A percentile compares a stretch with the other conserved stretches of the same genome.
phyloP scores from a whole-genome alignment of 92 coral and sea anemone species.

The Actinostola sp. region DNA sequence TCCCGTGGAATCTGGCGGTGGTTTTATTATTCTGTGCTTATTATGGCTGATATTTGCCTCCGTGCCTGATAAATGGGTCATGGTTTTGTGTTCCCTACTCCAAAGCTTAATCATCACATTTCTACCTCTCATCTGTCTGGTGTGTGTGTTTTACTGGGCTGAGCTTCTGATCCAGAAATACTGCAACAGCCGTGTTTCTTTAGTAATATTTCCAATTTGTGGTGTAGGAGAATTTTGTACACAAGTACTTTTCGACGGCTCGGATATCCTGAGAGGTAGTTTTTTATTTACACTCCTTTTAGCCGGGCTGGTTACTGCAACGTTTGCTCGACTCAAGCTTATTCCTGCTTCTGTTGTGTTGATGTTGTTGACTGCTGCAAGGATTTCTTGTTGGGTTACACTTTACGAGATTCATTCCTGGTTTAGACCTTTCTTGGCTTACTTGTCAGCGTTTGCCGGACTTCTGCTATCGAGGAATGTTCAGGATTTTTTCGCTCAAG shows the following conservation, averaged over 20 bases:
- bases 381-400: constrained; percentile 83
- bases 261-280: constrained; percentile 85
- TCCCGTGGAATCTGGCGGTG: constrained; percentile 90
- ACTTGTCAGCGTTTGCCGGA: constrained; percentile 94
- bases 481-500: constrained; percentile 67
- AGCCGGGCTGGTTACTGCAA: constrained; percentile 76
- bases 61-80: constrained; percentile 82
- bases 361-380: constrained; percentile 71
- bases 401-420: constrained; percentile 77
- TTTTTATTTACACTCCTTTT: constrained; percentile 77
- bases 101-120: constrained; percentile 74
- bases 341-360: constrained; percentile 77
- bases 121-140: constrained; percentile 81
- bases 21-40: constrained; percentile 72
- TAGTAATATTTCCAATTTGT: constrained; percentile 91
- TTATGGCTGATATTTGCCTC: constrained; percentile 93
- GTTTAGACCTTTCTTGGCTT: constrained; percentile 90
- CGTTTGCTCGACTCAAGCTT: constrained; percentile 71
- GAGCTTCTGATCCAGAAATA: constrained; percentile 95
- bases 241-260: constrained; percentile 87
- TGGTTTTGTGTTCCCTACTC: constrained; percentile 72
- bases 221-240: constrained; percentile 89
- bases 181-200: constrained; percentile 86
- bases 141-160: constrained; percentile 97
- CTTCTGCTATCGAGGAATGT: constrained; percentile 84